phyloP scores from a whole-genome alignment of 2,888 invertebrate species.

The Eristalis pertinax region DNA sequence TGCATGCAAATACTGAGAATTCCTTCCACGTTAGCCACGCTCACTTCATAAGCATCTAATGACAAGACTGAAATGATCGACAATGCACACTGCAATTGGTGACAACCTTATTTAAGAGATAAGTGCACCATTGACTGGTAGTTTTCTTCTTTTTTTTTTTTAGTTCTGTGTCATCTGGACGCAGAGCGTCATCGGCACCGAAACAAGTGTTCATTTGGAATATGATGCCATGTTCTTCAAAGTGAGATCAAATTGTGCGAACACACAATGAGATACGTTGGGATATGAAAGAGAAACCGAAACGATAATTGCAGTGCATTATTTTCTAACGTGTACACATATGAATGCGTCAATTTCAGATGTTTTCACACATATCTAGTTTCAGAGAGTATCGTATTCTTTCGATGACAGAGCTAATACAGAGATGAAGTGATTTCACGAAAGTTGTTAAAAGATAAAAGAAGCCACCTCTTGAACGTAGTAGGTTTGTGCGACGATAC shows the following conservation, averaged over 20 bases:
- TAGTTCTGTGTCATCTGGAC: not conserved
- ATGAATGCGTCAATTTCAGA: not conserved
- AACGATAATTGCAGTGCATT: not conserved
- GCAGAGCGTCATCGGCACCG: not conserved
- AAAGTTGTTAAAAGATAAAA: too few species aligned
- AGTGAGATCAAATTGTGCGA: not conserved
- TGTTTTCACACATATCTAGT: not conserved
- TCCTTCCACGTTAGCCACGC: not conserved
- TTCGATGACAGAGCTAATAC: not conserved
- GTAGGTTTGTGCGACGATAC: too few species aligned
- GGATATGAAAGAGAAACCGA: not conserved
- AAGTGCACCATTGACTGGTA: not conserved
- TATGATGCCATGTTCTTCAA: not conserved
- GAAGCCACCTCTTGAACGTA: too few species aligned
- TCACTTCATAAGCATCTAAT: not conserved
- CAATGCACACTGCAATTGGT: not conserved
- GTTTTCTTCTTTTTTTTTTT: not conserved
- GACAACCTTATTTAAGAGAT: not conserved
- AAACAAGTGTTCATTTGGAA: not conserved
- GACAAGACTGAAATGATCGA: not conserved
- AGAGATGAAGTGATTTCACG: too few species aligned
- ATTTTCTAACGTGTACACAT: not conserved
- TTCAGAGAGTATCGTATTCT: not conserved
- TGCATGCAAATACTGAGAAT: not conserved
- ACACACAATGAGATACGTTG: not conserved